Percentiles rank a stretch among this genome's conserved stretches.
phyloP scores from a whole-genome alignment of 2,797 vertebrate genomes.

The Simalia tracyae region DNA sequence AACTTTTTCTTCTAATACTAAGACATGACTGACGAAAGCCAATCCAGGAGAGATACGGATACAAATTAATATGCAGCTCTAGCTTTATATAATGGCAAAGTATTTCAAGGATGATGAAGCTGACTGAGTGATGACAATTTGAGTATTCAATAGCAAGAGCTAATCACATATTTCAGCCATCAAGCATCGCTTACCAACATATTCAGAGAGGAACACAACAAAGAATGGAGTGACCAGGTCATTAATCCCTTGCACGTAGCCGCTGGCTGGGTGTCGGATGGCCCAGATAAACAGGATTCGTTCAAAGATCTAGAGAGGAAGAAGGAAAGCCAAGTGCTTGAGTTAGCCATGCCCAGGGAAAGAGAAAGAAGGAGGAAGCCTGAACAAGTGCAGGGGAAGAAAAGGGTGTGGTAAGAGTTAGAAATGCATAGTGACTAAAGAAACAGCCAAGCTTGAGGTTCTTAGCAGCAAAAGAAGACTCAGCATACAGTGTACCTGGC shows the following conservation, averaged over 20 bases:
- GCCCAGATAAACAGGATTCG: slow-evolving; percentile 99
- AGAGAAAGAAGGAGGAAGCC: slow-evolving; percentile 35
- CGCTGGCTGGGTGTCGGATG: slow-evolving; percentile 97
- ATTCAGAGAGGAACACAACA: slow-evolving; percentile 97
- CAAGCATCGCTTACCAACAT: slow-evolving; percentile 87
- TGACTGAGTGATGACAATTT: slow-evolving; percentile 25
- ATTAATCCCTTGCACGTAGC: slow-evolving; percentile 98
- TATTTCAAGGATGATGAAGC: not conserved
- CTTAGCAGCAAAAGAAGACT: slow-evolving; percentile 12
- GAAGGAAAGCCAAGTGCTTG: slow-evolving; percentile 62
- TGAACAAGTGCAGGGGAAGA: slow-evolving; percentile 10
- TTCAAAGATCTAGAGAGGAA: slow-evolving; percentile 89
- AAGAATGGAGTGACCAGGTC: slow-evolving; percentile 99
- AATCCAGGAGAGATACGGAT: not conserved
- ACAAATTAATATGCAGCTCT: slow-evolving; percentile 21
- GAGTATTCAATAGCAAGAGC: not conserved
- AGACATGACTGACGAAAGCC: not conserved
- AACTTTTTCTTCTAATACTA: not conserved
- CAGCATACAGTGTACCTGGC: not conserved
- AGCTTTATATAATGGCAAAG: slow-evolving; percentile 11
- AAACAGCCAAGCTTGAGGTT: not conserved
- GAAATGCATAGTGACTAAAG: not conserved
- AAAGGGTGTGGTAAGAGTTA: not conserved
- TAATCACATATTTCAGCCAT: slow-evolving; percentile 32
- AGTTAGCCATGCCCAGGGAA: slow-evolving; percentile 58